Conservation (phyloP, 2,888 invertebrate genomes). For the Peribatodes rhomboidaria region DNA sequence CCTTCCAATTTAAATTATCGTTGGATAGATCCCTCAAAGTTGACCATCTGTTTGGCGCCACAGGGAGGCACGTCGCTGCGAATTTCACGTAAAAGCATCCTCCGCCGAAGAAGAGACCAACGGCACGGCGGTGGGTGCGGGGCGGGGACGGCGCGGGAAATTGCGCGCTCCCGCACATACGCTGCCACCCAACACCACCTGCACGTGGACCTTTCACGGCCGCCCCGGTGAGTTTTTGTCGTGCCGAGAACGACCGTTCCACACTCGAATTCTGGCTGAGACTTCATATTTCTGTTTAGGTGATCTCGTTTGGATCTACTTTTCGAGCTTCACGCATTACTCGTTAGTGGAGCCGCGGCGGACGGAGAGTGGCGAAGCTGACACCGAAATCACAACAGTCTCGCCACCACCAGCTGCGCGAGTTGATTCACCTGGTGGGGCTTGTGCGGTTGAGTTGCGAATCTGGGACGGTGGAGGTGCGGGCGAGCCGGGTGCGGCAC, state of each 20-base stretch:
- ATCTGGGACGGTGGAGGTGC: constrained; percentile 92
- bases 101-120: constrained; percentile 87
- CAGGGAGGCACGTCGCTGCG: constrained; percentile 88
- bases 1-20: not conserved
- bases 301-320: constrained; percentile 95
- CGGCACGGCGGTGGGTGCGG: constrained; percentile 69
- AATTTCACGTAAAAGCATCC: constrained; percentile 92
- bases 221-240: constrained; percentile 80
- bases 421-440: constrained; percentile 44
- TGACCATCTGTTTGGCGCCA: not conserved
- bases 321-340: constrained; percentile 93
- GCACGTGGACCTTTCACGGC: constrained; percentile 94
- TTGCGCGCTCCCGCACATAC: constrained; percentile 94
- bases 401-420: constrained; percentile 39
- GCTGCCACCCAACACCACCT: constrained; percentile 94
- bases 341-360: constrained; percentile 86
- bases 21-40: not conserved
- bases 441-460: constrained; percentile 90
- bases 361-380: constrained; percentile 86
- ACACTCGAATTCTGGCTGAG: not conserved
- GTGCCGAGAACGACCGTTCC: not conserved
- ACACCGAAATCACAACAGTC: constrained; percentile 59
- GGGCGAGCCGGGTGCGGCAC: constrained; percentile 68
- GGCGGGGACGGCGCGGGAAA: constrained; percentile 89
- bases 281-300: constrained; percentile 65